A percentile compares a stretch with the other conserved stretches of the same genome.
Evolutionary conservation across 2,888 invertebrate species (phyloP).

Genomic region (Osmoderma eremita): DNA sequence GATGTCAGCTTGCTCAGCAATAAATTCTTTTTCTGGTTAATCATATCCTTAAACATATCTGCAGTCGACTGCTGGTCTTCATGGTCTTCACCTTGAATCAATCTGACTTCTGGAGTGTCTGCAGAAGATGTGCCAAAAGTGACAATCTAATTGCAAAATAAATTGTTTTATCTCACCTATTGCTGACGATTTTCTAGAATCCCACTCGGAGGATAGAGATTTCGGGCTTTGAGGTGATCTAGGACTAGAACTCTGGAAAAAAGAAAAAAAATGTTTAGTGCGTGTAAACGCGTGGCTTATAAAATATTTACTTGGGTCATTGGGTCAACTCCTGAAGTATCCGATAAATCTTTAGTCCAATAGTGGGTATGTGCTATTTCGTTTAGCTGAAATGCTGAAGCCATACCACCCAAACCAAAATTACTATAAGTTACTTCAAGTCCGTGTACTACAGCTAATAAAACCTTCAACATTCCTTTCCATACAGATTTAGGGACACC

Average conservation of each 20-base stretch:
- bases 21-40: conserved; percentile 90
- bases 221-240: conserved; percentile 73
- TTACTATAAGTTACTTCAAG: conserved; percentile 92
- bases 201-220: conserved; percentile 67
- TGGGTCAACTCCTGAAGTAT: conserved; percentile 65
- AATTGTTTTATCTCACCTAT: conserved; percentile 63
- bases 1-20: conserved; percentile 88
- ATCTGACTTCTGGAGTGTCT: conserved; percentile 71
- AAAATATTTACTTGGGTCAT: conserved; percentile 55
- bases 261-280: neutral
- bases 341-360: conserved; percentile 87
- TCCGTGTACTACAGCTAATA: conserved; percentile 90
- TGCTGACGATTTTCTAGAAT: conserved; percentile 76
- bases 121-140: conserved; percentile 32
- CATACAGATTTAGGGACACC: conserved; percentile 90
- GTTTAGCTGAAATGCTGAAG: conserved; percentile 94
- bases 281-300: neutral
- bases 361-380: conserved; percentile 99
- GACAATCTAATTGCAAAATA: neutral
- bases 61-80: conserved; percentile 81
- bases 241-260: conserved; percentile 70
- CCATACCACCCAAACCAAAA: conserved; percentile 96
- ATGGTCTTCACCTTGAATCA: conserved; percentile 70
- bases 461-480: conserved; percentile 95
- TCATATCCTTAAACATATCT: conserved; percentile 93